Evolutionary conservation across 2,113 vertebrate species (phyloP).

Genomic region (Oryzias curvinotus): DNA sequence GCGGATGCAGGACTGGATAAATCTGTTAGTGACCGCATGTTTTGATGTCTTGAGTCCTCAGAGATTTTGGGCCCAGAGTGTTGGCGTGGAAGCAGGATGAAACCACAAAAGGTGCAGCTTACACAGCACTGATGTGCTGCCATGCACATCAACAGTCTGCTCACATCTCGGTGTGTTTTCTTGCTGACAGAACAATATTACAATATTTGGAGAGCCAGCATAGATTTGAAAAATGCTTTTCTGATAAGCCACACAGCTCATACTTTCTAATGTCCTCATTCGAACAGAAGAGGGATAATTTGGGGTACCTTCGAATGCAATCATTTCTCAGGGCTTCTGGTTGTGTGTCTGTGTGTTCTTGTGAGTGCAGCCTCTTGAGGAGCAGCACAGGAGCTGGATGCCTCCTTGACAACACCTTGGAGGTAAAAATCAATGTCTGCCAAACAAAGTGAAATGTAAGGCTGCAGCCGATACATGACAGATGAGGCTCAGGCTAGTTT

Average conservation of each 20-base stretch:
- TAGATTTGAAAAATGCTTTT: constrained; percentile 14
- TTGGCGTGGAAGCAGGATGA: not conserved
- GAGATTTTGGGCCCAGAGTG: constrained; percentile 13
- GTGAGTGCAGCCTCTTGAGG: constrained; percentile 54
- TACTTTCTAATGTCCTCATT: constrained; percentile 28
- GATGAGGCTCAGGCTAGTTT: constrained; percentile 66
- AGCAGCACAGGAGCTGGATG: constrained; percentile 52
- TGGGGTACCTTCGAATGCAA: constrained; percentile 31
- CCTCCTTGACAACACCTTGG: constrained; percentile 71
- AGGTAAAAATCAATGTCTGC: constrained; percentile 76
- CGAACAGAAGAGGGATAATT: constrained; percentile 35
- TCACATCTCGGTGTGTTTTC: constrained; percentile 8
- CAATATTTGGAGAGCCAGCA: constrained; percentile 13
- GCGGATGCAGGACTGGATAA: constrained; percentile 43
- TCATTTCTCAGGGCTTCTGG: constrained; percentile 30
- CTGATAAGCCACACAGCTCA: constrained; percentile 34
- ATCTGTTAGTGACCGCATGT: constrained; percentile 29
- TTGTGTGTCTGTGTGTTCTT: constrained; percentile 27
- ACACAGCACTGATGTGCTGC: constrained; percentile 14
- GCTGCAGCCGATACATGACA: constrained; percentile 68
- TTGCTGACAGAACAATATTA: constrained; percentile 19
- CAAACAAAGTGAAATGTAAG: constrained; percentile 74
- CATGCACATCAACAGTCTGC: constrained; percentile 14
- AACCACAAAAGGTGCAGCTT: constrained; percentile 13
- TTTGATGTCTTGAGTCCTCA: constrained; percentile 19